Base-by-base conservation (phyloP, 2,888 invertebrate species). In the Gerris lacustris region DNA sequence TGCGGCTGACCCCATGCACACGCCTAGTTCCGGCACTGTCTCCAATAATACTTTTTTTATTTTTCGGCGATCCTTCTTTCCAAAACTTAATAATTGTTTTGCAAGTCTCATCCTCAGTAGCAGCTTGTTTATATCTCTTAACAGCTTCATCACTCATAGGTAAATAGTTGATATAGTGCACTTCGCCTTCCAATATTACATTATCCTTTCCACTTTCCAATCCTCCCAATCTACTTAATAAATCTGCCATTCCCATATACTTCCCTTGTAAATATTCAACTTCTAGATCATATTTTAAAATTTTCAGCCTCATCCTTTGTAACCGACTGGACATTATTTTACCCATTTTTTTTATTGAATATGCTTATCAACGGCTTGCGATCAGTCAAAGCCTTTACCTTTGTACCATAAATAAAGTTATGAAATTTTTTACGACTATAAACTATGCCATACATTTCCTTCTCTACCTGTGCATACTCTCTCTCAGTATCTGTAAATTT, bases 401-500 rank as follows among this genome's bases (percentile, higher is more conserved):
- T 31, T 6, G 5, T 45, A 15, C 68, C 45, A 18, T 45, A 15
- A 47, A 68, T 15, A 68, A 45, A 47, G 45, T 68, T 44, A 47
- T 68, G 45, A 17, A 45, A 45, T 68, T 68, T 68, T 17, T 45
- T 17, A 17, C 45, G 4, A 4, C 17, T 45, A 68, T 17, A 68
- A 6, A 76, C 76, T 9, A 79, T 77, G 43, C 79, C 78, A 67
- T 80, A 73, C 5, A 79, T 70, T 74, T 80, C 78, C 72, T 80
- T 80, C 75, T 80, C 79, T 9, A 81, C 79, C 75, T 81, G 79
- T 5, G 79, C 44, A 69, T n/a, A 17, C 15, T 62, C 44, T 62
- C 55, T 43, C 62, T 63, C 69, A 55, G 55, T 62, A 44, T 44
- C 44, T 9, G 9, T 55, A 15, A 55, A 55, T 5, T 55, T 55